phyloP scores from a whole-genome alignment of 2,113 vertebrate species.

The Halcyon malimbica region DNA sequence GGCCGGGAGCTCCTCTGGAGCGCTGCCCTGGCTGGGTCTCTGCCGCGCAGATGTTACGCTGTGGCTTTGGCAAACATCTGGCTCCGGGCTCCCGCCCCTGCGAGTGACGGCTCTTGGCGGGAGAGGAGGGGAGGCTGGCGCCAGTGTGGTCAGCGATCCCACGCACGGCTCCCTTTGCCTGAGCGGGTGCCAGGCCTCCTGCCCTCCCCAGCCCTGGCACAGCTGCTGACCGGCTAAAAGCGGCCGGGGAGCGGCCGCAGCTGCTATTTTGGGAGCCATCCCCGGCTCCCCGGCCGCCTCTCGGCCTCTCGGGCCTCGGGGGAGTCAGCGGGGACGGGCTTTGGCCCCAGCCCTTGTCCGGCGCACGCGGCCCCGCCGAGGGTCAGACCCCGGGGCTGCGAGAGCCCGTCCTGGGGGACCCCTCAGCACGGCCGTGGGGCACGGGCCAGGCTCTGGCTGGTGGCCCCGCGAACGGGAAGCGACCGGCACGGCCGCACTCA shows the following conservation, averaged over 20 bases:
- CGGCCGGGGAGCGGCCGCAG: not conserved
- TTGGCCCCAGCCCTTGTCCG: not conserved
- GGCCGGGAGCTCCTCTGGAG: slow-evolving; percentile 61
- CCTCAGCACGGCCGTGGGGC: not conserved
- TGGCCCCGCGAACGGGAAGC: not conserved
- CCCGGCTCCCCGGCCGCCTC: not conserved
- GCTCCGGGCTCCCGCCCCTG: slow-evolving; percentile 24
- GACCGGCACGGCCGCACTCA: too few species aligned
- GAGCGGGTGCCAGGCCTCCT: slow-evolving; percentile 5
- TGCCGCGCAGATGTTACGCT: slow-evolving; percentile 66
- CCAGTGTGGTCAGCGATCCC: slow-evolving; percentile 71
- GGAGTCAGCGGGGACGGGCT: not conserved
- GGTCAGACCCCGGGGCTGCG: not conserved
- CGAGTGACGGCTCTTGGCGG: slow-evolving; percentile 63
- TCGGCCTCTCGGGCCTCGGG: not conserved
- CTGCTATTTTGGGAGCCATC: slow-evolving; percentile 52
- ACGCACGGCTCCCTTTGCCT: slow-evolving; percentile 50
- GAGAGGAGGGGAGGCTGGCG: slow-evolving; percentile 66
- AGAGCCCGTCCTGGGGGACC: fast-evolving
- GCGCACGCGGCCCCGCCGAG: not conserved
- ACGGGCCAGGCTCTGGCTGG: not conserved
- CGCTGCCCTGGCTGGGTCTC: slow-evolving; percentile 48
- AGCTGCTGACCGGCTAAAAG: not conserved
- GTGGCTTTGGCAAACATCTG: slow-evolving; percentile 71
- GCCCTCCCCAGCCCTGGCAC: slow-evolving; percentile 57